Base-by-base conservation (phyloP, 2,113 vertebrate species). In the Rhineura floridana region DNA sequence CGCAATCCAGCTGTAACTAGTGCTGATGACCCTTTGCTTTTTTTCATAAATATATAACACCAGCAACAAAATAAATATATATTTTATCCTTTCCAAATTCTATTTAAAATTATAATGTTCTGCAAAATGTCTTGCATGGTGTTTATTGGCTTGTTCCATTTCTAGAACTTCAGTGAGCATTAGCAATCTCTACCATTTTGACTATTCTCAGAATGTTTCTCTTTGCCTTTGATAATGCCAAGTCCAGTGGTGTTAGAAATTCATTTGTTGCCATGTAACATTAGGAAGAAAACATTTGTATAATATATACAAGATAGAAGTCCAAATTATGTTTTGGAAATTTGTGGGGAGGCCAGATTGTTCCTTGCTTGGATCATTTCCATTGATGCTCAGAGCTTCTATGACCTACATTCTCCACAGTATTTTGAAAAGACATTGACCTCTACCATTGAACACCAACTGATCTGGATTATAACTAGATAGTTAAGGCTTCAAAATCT, bases 301-400 rank as follows among this genome's bases (percentile, higher is more conserved):
- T 84, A n/a, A 75, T n/a, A 90, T 84, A 87, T 2, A 1, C 91
- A 83, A 92, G 92, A 48, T 91, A 91, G 76, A 77, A 87, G 55
- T 44, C 84, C 75, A 69, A 90, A 82, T 25, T 90, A 84, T 1
- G 6, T 84, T 94, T 93, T 94, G 77, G 92, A 84, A 83, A 21
- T 52, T 86, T 83, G 11, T 83, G 90, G 83, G 89, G 28, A 42
- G 62, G 25, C 90, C 89, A 21, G 63, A 77, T 36, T 93, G 69
- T 84, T 92, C 36, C 84, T 84, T 92, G 33, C 84, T 94, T 87
- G 95, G 62, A 91, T 93, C 0, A 80, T 94, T 96, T 96, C 92
- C 82, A 92, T 93, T 96, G 90, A 92, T 91, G 46, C 84, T 95
- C 75, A 88, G 36, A 94, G 59, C 93, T 96, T 95, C 91, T 94